Conservation (phyloP, 2,888 invertebrate genomes). For the Meloe dianella region DNA sequence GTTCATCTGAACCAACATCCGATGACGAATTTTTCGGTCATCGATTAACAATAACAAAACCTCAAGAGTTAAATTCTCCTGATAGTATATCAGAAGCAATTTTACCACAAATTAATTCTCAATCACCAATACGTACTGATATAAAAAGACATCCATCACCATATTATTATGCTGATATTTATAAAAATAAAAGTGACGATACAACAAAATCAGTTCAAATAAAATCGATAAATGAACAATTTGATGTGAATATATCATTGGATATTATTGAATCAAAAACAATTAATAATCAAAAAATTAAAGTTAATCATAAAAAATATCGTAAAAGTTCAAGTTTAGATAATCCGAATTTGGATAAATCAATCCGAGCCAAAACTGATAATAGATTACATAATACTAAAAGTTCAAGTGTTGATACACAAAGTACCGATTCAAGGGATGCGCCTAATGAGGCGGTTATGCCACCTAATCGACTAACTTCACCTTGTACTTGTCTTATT, state of each 20-base stretch:
- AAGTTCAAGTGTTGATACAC: constrained; percentile 76
- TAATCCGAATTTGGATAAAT: constrained; percentile 46
- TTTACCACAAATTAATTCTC: constrained; percentile 56
- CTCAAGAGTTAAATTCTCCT: constrained; percentile 71
- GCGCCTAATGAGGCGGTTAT: constrained; percentile 66
- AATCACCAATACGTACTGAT: constrained; percentile 64
- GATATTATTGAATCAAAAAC: constrained; percentile 37
- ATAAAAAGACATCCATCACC: constrained; percentile 76
- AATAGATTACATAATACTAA: constrained; percentile 65
- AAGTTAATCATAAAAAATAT: constrained; percentile 45
- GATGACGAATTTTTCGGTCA: constrained; percentile 58
- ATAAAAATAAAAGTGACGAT: constrained; percentile 60
- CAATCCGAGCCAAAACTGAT: constrained; percentile 56
- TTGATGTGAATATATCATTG: constrained; percentile 14
- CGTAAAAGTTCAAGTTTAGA: constrained; percentile 52
- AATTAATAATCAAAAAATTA: constrained; percentile 37
- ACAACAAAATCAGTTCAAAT: constrained; percentile 24
- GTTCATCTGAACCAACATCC: constrained; percentile 57
- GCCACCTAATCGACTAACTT: constrained; percentile 74
- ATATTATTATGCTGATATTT: constrained; percentile 82
- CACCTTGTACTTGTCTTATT: constrained; percentile 76
- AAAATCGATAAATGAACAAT: constrained; percentile 14
- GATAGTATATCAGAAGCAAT: constrained; percentile 69
- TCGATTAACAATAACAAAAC: constrained; percentile 48
- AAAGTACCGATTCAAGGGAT: constrained; percentile 70